phyloP scores from a whole-genome alignment of 30 jellyfish, hydroid and myxozoan species.

The Hydractinia echinata region DNA sequence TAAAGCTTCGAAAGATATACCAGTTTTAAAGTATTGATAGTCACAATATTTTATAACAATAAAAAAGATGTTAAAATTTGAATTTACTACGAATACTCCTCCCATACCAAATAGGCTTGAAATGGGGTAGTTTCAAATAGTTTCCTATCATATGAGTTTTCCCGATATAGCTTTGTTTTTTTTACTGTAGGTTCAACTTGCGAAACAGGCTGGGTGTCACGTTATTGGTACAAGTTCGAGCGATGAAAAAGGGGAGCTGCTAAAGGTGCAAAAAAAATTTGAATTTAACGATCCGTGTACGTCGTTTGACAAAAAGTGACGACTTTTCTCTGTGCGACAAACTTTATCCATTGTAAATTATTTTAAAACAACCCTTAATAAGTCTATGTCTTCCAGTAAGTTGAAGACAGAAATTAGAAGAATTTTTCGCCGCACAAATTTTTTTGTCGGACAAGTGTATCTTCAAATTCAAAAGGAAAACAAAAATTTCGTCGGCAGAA shows the following conservation, averaged over 20 bases:
- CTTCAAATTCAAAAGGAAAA: not conserved
- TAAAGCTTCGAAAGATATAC: no score
- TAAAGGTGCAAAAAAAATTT: conserved; percentile 33
- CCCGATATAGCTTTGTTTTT: not conserved
- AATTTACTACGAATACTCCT: not conserved
- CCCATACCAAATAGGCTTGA: no score
- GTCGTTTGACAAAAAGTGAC: not conserved
- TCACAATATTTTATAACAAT: no score
- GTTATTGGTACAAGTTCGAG: conserved; percentile 77
- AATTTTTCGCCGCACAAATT: not conserved
- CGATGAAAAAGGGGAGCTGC: conserved; percentile 40
- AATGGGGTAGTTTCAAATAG: no score
- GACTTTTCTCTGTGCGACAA: no score
- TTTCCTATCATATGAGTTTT: no score
- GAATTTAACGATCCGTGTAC: no score
- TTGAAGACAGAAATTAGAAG: no score
- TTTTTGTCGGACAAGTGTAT: no score
- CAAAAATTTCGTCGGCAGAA: not conserved
- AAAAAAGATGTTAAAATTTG: no score
- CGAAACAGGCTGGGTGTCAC: conserved; percentile 73
- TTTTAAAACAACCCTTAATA: not conserved
- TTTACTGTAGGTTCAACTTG: conserved; percentile 61
- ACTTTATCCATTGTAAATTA: not conserved
- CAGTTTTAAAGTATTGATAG: no score
- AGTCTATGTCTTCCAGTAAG: no score